Evolutionary conservation across 1,140 invertebrate species (phyloP).

Genomic region (Euura lappo): DNA sequence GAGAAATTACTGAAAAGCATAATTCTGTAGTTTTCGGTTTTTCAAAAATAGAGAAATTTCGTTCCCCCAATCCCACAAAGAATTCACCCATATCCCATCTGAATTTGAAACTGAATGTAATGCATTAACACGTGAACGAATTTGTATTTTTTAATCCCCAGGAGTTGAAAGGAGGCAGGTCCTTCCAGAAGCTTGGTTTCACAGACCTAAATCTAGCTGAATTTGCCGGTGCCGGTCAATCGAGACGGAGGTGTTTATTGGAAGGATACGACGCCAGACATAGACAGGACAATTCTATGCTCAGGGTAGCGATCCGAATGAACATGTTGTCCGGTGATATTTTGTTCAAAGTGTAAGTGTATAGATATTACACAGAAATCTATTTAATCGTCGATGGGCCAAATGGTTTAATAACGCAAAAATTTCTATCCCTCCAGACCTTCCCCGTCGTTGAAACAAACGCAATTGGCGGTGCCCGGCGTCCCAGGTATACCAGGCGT

Average conservation of each 20-base stretch:
- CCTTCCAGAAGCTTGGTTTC: constrained; percentile 96
- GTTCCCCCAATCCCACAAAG: no score
- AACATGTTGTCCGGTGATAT: constrained; percentile 94
- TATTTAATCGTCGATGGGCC: constrained; percentile 20
- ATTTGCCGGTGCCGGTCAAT: constrained; percentile 91
- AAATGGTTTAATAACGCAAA: background rate
- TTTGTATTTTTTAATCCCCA: constrained; percentile 44
- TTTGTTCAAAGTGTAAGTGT: constrained; percentile 94
- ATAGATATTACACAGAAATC: background rate
- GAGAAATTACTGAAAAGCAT: no score
- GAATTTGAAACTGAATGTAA: no score
- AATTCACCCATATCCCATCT: no score
- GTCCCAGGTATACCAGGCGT: constrained; percentile 52
- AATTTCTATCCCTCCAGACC: constrained; percentile 57
- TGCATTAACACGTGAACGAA: background rate
- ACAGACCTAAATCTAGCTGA: constrained; percentile 96
- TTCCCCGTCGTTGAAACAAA: constrained; percentile 72
- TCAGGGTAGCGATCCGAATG: constrained; percentile 89
- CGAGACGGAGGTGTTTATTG: constrained; percentile 82
- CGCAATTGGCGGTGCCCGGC: constrained; percentile 63
- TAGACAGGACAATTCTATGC: constrained; percentile 94
- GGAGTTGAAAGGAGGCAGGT: constrained; percentile 86
- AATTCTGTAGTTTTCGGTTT: no score
- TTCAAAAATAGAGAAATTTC: no score
- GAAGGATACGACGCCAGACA: constrained; percentile 93